Conservation (phyloP, 2,797 vertebrate species). For the Dromococcyx pavoninus region DNA sequence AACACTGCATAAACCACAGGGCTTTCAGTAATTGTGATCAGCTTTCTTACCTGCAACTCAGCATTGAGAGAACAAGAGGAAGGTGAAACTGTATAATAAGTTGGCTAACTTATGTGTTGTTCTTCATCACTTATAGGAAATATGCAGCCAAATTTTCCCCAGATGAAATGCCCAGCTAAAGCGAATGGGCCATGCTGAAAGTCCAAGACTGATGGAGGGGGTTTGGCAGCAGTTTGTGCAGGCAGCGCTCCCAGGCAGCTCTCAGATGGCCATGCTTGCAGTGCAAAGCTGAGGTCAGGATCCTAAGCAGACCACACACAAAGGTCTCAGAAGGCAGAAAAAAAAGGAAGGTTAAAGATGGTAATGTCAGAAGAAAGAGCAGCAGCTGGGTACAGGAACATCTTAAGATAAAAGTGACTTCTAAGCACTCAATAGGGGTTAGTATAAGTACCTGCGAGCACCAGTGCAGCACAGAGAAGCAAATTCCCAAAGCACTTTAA, state of each 20-base stretch:
- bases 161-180: neutral
- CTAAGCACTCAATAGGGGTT: neutral
- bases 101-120: neutral
- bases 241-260: neutral
- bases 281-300: neutral
- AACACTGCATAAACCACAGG: neutral
- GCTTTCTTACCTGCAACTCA: neutral
- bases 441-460: neutral
- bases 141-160: neutral
- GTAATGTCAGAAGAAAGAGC: neutral
- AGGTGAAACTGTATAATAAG: neutral
- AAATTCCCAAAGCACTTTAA: neutral
- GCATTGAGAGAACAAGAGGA: neutral
- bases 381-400: neutral
- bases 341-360: neutral
- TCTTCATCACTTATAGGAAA: neutral
- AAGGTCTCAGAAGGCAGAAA: fast-evolving
- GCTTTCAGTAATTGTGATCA: neutral
- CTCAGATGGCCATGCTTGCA: fast-evolving
- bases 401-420: neutral
- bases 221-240: neutral
- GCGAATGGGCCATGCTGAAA: neutral
- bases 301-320: neutral
- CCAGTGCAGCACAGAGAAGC: neutral
- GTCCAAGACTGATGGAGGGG: neutral